Evolutionary conservation across 35 echinoderm and acorn worm genomes (phyloP).

Genomic region (Heliocidaris erythrogramma): DNA sequence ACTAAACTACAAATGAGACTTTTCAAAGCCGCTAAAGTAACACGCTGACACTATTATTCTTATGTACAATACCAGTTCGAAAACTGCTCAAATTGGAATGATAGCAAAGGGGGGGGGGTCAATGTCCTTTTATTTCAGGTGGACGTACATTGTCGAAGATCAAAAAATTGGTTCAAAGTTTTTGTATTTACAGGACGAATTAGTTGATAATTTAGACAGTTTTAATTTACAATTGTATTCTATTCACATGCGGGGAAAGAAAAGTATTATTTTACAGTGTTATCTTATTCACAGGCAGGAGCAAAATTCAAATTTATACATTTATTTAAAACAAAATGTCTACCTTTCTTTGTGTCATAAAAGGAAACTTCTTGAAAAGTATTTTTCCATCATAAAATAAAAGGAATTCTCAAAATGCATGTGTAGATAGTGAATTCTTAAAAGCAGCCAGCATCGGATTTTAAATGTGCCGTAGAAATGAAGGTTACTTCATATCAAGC

Average conservation of each 20-base stretch:
- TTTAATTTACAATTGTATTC: background rate
- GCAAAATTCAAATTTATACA: background rate
- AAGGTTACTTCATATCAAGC: background rate
- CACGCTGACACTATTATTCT: background rate
- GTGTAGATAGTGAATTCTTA: no score
- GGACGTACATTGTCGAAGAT: background rate
- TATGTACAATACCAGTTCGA: background rate
- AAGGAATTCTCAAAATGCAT: no score
- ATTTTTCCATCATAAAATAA: background rate
- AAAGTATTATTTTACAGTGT: background rate
- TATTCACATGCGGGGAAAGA: background rate
- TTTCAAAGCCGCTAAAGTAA: background rate
- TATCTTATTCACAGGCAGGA: background rate
- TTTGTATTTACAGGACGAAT: background rate
- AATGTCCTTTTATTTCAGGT: slow-evolving; percentile 11
- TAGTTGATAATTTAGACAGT: background rate
- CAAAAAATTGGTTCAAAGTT: background rate
- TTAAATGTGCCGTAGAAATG: background rate
- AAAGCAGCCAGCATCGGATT: no score
- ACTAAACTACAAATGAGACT: background rate
- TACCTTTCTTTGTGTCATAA: no score
- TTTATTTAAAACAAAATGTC: background rate
- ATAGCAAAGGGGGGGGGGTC: background rate
- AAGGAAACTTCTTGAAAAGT: background rate
- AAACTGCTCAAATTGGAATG: background rate